phyloP scores from a whole-genome alignment of 2,113 vertebrate genomes.

The Turdus rufiventris region DNA sequence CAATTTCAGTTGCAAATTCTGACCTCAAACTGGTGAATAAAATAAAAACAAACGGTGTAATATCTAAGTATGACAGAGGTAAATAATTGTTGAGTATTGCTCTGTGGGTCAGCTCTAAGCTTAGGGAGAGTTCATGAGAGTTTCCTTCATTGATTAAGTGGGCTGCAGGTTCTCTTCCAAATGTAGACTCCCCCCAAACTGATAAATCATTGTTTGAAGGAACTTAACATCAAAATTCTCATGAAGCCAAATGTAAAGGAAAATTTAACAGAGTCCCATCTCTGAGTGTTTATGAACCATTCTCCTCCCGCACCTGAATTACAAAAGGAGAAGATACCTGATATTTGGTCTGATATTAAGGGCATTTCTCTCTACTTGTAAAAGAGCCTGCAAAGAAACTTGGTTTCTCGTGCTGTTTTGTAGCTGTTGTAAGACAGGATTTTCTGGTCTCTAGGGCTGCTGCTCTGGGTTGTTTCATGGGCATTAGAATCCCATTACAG shows the following conservation, averaged over 20 bases:
- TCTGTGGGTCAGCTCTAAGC: background rate
- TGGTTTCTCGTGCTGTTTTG: background rate
- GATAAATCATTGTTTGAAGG: background rate
- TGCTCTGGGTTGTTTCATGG: background rate
- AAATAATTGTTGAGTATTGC: background rate
- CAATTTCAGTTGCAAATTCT: background rate
- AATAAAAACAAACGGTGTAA: background rate
- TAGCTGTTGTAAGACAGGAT: background rate
- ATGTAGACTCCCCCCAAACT: background rate
- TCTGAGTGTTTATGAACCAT: background rate
- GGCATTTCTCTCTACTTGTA: background rate
- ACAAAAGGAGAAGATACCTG: background rate
- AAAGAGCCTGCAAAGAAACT: background rate
- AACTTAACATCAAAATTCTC: background rate
- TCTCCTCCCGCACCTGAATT: background rate
- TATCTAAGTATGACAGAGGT: background rate
- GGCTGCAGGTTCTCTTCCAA: background rate
- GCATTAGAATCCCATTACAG: conserved; percentile 1
- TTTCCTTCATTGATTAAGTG: background rate
- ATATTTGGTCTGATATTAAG: background rate
- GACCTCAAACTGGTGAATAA: background rate
- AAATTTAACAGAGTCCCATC: background rate
- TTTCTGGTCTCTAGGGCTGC: background rate
- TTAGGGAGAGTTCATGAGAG: background rate
- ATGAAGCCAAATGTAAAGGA: background rate